Base-by-base conservation (phyloP, 1,140 invertebrate genomes). In the Aporrectodea caliginosa region DNA sequence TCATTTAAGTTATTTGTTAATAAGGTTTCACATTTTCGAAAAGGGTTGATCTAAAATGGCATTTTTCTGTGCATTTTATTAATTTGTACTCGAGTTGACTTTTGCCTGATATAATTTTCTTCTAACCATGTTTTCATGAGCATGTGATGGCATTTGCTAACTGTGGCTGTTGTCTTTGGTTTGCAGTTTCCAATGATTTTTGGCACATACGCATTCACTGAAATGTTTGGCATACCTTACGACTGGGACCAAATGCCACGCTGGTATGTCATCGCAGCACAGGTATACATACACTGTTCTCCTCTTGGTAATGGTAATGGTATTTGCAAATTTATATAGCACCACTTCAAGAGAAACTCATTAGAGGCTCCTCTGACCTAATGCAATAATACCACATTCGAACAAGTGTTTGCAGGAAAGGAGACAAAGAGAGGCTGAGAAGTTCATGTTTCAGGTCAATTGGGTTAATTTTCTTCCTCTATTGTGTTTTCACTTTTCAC, bases 231-330 rank as follows among this genome's bases (percentile, higher is more conserved):
- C 33, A 84, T 86, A 29, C 84, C 84, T 0, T 86, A 85, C 74
- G 82, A 82, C 31, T 86, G 84, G 84, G 84, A 85, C 1, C 35
- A 78, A 16, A 85, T 86, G 83, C 85, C 85, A 2, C 72, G 83
- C 35, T 86, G 85, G 85, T 86, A 82, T 68, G 82, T 81, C 70
- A 74, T 85, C 31, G 81, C 77, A 2, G 30, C 78, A 35, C 80
- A 83, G 43, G 82, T 84, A 16, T n/a, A n/a, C n/a, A n/a, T n/a
- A n/a, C n/a, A n/a, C n/a, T n/a, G n/a, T n/a, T n/a, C n/a, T n/a
- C n/a, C n/a, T n/a, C n/a, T n/a, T n/a, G n/a, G n/a, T n/a, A n/a
- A n/a, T n/a, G n/a, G n/a, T n/a, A n/a, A n/a, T n/a, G n/a, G n/a
- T n/a, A n/a, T n/a, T n/a, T n/a, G n/a, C n/a, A n/a, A n/a, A n/a